Conservation (phyloP, 2,888 invertebrate genomes). For the Drosophila neotestacea region DNA sequence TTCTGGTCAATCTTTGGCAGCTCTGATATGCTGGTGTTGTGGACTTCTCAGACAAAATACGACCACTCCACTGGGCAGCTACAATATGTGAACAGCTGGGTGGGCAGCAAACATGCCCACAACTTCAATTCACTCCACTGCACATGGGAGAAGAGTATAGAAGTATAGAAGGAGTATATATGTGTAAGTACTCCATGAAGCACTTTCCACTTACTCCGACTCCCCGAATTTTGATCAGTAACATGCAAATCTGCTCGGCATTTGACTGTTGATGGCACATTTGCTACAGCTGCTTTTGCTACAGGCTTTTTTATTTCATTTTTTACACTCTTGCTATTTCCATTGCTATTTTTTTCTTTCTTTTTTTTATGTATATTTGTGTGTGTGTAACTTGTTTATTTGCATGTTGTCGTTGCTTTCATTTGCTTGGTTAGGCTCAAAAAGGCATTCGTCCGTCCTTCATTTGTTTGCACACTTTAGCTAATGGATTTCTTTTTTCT, state of each 20-base stretch:
- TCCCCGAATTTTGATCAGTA: slow-evolving; percentile 62
- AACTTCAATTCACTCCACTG: slow-evolving; percentile 37
- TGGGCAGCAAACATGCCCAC: slow-evolving; percentile 22
- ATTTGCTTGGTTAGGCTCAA: slow-evolving; percentile 63
- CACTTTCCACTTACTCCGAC: slow-evolving; percentile 12
- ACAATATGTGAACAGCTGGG: slow-evolving; percentile 39
- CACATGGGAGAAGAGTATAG: neutral
- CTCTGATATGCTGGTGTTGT: slow-evolving; percentile 34
- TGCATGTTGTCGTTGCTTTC: slow-evolving; percentile 75
- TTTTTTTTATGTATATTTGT: slow-evolving; percentile 4
- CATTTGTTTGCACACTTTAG: slow-evolving; percentile 75
- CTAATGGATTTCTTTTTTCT: slow-evolving; percentile 72
- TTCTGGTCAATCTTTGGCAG: slow-evolving; percentile 10
- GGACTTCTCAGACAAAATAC: slow-evolving; percentile 1
- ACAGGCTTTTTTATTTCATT: slow-evolving; percentile 32
- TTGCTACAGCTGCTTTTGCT: slow-evolving; percentile 52
- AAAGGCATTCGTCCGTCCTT: slow-evolving; percentile 33
- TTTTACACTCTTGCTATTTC: slow-evolving; percentile 24
- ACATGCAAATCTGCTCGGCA: slow-evolving; percentile 71
- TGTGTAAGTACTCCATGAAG: neutral
- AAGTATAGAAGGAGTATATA: neutral
- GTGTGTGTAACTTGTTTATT: slow-evolving; percentile 69
- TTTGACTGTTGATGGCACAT: slow-evolving; percentile 75
- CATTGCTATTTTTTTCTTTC: slow-evolving; percentile 2
- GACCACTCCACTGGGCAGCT: slow-evolving; percentile 30